phyloP scores from a whole-genome alignment of 1,140 invertebrate species.

The Drosophila orosa region DNA sequence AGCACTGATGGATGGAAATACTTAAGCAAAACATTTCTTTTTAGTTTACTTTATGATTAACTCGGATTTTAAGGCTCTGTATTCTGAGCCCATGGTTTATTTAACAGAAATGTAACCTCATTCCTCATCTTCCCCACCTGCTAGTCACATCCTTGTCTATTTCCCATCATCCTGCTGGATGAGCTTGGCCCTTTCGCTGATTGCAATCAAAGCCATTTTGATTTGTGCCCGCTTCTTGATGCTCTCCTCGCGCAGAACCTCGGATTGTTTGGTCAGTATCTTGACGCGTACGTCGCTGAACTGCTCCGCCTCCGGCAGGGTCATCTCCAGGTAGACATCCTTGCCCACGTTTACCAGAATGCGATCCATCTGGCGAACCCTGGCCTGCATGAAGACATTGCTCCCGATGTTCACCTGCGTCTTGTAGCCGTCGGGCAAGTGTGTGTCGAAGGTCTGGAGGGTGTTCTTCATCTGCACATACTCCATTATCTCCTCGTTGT shows the following conservation, averaged over 20 bases:
- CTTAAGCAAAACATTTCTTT: too few species aligned
- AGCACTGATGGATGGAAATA: too few species aligned
- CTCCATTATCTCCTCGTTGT: constrained; percentile 90
- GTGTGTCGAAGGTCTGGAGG: constrained; percentile 86
- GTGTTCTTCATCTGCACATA: constrained; percentile 89
- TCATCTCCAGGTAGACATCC: constrained; percentile 91
- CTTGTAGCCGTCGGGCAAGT: constrained; percentile 87
- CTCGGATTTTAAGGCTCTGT: too few species aligned
- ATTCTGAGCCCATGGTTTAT: background rate
- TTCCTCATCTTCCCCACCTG: too few species aligned
- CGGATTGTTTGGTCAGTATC: constrained; percentile 87
- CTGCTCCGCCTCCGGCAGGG: constrained; percentile 88
- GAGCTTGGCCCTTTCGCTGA: constrained; percentile 86
- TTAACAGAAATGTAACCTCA: background rate
- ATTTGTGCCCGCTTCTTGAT: constrained; percentile 91
- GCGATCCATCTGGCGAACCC: constrained; percentile 87
- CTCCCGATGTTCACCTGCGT: constrained; percentile 91
- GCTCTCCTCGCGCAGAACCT: constrained; percentile 87
- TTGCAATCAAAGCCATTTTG: constrained; percentile 89
- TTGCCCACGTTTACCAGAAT: constrained; percentile 91
- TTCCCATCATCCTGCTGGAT: constrained; percentile 21
- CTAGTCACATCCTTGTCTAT: background rate
- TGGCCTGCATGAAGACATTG: constrained; percentile 90
- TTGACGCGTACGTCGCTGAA: constrained; percentile 90
- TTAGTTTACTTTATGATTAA: too few species aligned